Percentiles rank a stretch among this genome's conserved stretches.
Conservation (phyloP, 2,888 invertebrate genomes). For the Exephanes ischioxanthus region DNA sequence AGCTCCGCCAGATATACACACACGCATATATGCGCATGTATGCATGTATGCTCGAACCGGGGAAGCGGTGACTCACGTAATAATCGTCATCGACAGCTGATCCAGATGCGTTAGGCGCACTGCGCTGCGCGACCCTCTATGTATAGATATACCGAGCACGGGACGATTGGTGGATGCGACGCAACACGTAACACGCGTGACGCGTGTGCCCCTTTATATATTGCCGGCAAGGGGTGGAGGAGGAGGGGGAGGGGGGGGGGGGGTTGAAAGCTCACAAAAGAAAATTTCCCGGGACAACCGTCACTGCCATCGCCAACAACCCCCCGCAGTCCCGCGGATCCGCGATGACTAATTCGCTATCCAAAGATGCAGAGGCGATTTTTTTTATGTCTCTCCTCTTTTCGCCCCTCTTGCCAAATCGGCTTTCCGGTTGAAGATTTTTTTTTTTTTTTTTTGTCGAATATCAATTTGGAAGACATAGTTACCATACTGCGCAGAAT, state of each 20-base stretch:
- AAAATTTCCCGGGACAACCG: conserved; percentile 58
- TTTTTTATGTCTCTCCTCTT: conserved; percentile 1
- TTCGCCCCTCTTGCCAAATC: conserved; percentile 16
- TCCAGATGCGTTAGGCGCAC: conserved; percentile 74
- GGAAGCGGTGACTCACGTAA: conserved; percentile 79
- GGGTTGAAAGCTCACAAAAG: conserved; percentile 63
- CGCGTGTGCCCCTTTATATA: conserved; percentile 55
- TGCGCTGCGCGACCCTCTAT: conserved; percentile 29
- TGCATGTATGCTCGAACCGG: conserved; percentile 1
- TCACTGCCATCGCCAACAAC: conserved; percentile 57
- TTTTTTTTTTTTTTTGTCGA: conserved; percentile 39
- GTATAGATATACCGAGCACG: conserved; percentile 16
- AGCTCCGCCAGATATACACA: conserved; percentile 51
- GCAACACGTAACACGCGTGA: conserved; percentile 67
- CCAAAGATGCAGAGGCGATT: conserved; percentile 16
- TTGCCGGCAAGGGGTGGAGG: conserved; percentile 3
- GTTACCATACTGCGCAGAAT: conserved; percentile 40
- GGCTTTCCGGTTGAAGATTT: conserved; percentile 25
- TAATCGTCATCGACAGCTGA: conserved; percentile 82
- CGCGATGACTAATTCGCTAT: conserved; percentile 77
- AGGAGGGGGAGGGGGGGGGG: conserved; percentile 40
- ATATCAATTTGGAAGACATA: conserved; percentile 53
- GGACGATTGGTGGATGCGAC: conserved; percentile 45
- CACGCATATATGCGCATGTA: background rate
- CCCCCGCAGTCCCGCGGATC: conserved; percentile 49